These are phyloP conservation scores for Maconellicoccus hirsutus DNA, from an alignment of 1,140 invertebrate genomes.

Conservation along the genomic window DNA sequence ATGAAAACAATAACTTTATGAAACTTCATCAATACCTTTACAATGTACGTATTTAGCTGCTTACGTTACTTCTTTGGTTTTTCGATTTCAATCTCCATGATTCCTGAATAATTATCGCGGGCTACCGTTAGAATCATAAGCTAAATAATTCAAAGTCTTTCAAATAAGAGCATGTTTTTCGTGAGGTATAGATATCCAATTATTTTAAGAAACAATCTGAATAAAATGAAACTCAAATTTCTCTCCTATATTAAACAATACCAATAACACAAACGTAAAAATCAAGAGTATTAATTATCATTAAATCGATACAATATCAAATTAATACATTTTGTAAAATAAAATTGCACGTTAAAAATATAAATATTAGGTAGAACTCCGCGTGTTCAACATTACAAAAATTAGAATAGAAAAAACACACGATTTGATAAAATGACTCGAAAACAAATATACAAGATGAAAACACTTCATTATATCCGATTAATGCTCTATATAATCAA, in stretches of 20 bases:
- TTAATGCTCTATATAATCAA: not conserved
- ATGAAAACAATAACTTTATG: too few relatives aligned
- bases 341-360: constrained; percentile 3
- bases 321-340: not conserved
- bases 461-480: not conserved
- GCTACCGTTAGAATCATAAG: not conserved
- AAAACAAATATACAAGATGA: not conserved
- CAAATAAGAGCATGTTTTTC: too few relatives aligned
- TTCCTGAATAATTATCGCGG: too few relatives aligned
- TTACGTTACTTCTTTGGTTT: too few relatives aligned
- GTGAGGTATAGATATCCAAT: too few relatives aligned
- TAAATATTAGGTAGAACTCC: not conserved
- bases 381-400: not conserved
- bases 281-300: not conserved
- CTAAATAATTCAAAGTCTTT: not conserved
- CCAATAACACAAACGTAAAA: not conserved
- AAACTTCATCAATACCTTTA: too few relatives aligned
- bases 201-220: not conserved
- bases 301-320: not conserved
- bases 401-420: not conserved
- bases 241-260: not conserved
- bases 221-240: not conserved
- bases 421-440: not conserved
- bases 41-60: too few relatives aligned
- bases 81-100: too few relatives aligned